A percentile compares a stretch with the other conserved stretches of the same genome.
These are phyloP conservation scores for Mesorhabditis sp. DNA, from an alignment of 2,888 invertebrate species.

Conservation along the genomic window DNA sequence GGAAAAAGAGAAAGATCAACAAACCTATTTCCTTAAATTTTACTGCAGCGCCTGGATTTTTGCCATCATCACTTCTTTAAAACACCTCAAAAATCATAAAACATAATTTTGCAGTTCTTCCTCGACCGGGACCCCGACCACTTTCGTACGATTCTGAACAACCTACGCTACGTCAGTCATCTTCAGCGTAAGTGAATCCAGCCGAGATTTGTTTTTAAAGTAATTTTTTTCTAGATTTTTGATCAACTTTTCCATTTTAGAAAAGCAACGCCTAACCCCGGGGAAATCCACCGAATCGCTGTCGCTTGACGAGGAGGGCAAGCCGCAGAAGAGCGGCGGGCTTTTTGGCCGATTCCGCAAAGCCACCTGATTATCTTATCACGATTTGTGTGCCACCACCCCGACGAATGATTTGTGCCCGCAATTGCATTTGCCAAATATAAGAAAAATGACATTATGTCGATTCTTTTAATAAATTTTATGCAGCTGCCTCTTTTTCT, in stretches of 20 bases:
- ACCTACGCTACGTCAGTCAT: neutral
- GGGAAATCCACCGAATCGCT: slow-evolving; percentile 3
- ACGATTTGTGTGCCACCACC: too few relatives aligned
- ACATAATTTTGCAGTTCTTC: neutral
- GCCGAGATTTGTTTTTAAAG: neutral
- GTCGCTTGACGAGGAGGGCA: neutral
- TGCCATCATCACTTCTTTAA: too few relatives aligned
- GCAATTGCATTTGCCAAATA: too few relatives aligned
- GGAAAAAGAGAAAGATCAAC: too few relatives aligned
- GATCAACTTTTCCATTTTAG: too few relatives aligned
- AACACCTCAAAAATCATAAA: neutral
- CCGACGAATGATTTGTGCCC: too few relatives aligned
- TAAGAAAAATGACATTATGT: too few relatives aligned
- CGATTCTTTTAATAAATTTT: too few relatives aligned
- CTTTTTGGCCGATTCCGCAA: neutral
- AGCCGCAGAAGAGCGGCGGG: neutral
- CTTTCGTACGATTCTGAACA: neutral
- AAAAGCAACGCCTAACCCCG: neutral
- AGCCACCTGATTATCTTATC: neutral
- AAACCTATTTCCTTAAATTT: too few relatives aligned
- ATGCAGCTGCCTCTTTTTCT: too few relatives aligned
- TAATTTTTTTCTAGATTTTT: neutral
- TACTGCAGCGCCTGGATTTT: too few relatives aligned
- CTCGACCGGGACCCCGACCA: neutral
- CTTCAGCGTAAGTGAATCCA: neutral